A percentile compares a stretch with the other conserved stretches of the same genome.
Conservation (phyloP, 2,888 invertebrate species). For the Sinodicranocentrus sp. region DNA sequence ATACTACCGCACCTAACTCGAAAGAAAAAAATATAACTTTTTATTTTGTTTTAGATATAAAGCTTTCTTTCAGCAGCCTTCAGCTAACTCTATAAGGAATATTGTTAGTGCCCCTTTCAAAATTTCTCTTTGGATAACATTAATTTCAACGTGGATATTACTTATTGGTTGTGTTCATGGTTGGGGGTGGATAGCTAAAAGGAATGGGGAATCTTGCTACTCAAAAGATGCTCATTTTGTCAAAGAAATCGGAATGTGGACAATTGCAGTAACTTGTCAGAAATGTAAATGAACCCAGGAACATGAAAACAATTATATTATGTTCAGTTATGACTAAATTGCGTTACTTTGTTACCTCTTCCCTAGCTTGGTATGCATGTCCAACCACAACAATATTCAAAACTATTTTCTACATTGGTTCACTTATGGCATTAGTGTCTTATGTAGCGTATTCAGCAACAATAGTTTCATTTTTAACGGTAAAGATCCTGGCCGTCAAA, state of each 20-base stretch:
- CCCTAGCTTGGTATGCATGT: conserved; percentile 1
- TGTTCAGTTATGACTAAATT: no score
- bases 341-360: no score
- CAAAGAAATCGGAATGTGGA: conserved; percentile 54
- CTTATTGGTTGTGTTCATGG: conserved; percentile 5
- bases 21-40: neutral
- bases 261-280: conserved; percentile 51
- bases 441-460: conserved; percentile 65
- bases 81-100: conserved; percentile 38
- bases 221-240: conserved; percentile 31
- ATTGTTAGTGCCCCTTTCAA: conserved; percentile 62
- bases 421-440: conserved; percentile 48
- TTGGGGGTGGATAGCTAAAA: neutral
- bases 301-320: no score
- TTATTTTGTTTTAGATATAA: conserved; percentile 24
- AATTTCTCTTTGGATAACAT: conserved; percentile 24
- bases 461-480: conserved; percentile 65
- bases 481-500: conserved; percentile 51
- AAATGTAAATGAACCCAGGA: conserved; percentile 42
- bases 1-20: neutral
- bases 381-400: conserved; percentile 11
- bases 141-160: conserved; percentile 23
- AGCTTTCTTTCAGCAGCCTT: conserved; percentile 57
- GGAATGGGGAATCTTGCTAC: neutral
- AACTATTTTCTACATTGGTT: conserved; percentile 42